These are phyloP conservation scores for Vespertilio murinus DNA, from an alignment of 2,797 vertebrate species.

Conservation along the genomic window DNA sequence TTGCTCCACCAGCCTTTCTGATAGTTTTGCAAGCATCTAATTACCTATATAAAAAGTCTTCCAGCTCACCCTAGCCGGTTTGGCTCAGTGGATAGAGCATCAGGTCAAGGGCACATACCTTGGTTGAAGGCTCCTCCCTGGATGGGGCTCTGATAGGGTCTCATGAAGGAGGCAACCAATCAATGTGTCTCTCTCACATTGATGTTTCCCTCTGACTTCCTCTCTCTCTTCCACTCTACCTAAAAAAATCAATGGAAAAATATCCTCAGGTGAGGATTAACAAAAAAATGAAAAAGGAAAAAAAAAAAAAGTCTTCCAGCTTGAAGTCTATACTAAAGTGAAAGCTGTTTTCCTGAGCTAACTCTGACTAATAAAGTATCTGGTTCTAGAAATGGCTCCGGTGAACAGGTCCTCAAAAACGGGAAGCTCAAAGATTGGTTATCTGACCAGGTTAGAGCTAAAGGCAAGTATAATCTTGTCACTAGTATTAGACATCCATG, in stretches of 20 bases:
- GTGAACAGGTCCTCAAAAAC: neutral
- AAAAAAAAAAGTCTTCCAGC: too few species aligned
- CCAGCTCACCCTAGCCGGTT: neutral
- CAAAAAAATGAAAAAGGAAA: too few species aligned
- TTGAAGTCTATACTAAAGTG: neutral
- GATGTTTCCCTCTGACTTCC: too few species aligned
- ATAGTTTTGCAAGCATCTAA: neutral
- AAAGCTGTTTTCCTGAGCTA: neutral
- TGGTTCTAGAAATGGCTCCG: neutral
- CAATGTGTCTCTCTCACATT: too few species aligned
- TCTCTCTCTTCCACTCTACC: too few species aligned
- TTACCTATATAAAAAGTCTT: neutral
- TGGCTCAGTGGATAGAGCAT: too few species aligned
- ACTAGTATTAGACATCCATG: neutral
- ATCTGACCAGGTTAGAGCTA: neutral
- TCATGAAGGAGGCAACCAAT: too few species aligned
- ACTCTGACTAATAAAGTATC: neutral
- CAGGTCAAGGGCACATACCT: too few species aligned
- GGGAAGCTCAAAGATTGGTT: neutral
- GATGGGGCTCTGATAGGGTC: too few species aligned
- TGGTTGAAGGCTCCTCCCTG: too few species aligned
- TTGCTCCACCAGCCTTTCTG: neutral
- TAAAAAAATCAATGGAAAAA: too few species aligned
- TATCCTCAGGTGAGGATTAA: too few species aligned
- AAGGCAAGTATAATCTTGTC: neutral